Conservation (phyloP, 1,140 invertebrate genomes). For the Neuroterus valhalla region DNA sequence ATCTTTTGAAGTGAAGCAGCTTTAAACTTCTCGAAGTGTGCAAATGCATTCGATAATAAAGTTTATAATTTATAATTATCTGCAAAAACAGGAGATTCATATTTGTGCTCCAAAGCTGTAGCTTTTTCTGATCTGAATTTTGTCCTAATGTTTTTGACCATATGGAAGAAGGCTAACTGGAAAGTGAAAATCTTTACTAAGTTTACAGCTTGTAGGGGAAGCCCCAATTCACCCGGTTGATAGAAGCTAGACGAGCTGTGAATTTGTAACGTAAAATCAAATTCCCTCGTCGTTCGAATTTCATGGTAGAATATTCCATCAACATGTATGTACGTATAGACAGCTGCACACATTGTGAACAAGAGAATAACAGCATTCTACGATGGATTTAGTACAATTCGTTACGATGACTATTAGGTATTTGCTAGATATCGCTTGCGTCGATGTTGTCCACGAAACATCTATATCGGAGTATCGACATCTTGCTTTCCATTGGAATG, state of each 20-base stretch:
- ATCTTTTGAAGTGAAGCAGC: too few species aligned
- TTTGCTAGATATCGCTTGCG: neutral
- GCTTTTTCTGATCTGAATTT: too few species aligned
- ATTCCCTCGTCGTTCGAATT: slow-evolving; percentile 22
- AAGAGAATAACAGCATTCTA: slow-evolving; percentile 17
- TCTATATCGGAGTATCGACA: neutral
- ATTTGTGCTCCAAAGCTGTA: too few species aligned
- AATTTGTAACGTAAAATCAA: slow-evolving; percentile 26
- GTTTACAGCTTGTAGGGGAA: slow-evolving; percentile 12
- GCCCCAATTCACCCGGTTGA: slow-evolving; percentile 14
- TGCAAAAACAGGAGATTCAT: too few species aligned
- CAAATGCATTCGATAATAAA: too few species aligned
- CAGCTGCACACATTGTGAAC: slow-evolving; percentile 7
- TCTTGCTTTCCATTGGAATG: neutral
- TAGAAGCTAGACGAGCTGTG: slow-evolving; percentile 25
- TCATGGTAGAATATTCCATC: slow-evolving; percentile 24
- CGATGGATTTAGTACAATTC: slow-evolving; percentile 16
- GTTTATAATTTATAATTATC: too few species aligned
- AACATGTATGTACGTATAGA: neutral
- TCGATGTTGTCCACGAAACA: slow-evolving; percentile 10
- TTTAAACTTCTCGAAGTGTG: too few species aligned
- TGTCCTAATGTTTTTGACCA: neutral
- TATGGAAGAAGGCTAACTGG: too few species aligned
- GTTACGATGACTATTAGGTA: slow-evolving; percentile 17
- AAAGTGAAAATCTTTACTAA: neutral